Evolutionary conservation across 2,113 vertebrate species (phyloP).

Genomic region (Mixornis gularis): DNA sequence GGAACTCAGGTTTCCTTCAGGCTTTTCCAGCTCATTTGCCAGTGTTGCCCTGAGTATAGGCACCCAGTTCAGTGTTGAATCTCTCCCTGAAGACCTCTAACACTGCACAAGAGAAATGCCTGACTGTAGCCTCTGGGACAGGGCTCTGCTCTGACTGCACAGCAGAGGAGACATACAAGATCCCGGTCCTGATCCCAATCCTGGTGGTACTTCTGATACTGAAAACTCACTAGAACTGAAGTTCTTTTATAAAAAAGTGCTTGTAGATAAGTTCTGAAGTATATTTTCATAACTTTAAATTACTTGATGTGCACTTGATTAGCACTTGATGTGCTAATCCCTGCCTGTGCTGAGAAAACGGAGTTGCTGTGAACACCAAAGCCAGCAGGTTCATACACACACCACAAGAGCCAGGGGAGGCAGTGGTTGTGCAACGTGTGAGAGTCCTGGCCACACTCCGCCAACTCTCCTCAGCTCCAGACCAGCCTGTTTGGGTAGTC

Average conservation of each 20-base stretch:
- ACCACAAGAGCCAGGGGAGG: not conserved
- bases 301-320: too few species aligned
- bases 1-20: not conserved
- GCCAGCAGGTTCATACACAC: too few species aligned
- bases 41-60: not conserved
- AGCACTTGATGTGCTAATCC: not conserved
- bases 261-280: not conserved
- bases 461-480: not conserved
- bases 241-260: not conserved
- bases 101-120: not conserved
- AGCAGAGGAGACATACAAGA: not conserved
- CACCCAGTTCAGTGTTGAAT: not conserved
- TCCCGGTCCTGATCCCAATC: not conserved
- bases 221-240: not conserved
- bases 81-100: not conserved
- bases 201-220: not conserved
- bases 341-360: not conserved
- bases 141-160: not conserved
- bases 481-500: not conserved
- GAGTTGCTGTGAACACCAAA: not conserved
- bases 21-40: not conserved
- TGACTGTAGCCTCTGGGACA: not conserved
- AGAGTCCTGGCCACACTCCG: not conserved
- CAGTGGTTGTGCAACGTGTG: fast-evolving
- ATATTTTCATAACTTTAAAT: not conserved